Evolutionary conservation across 2,888 invertebrate genomes (phyloP).

Genomic region (Stenurella melanura): DNA sequence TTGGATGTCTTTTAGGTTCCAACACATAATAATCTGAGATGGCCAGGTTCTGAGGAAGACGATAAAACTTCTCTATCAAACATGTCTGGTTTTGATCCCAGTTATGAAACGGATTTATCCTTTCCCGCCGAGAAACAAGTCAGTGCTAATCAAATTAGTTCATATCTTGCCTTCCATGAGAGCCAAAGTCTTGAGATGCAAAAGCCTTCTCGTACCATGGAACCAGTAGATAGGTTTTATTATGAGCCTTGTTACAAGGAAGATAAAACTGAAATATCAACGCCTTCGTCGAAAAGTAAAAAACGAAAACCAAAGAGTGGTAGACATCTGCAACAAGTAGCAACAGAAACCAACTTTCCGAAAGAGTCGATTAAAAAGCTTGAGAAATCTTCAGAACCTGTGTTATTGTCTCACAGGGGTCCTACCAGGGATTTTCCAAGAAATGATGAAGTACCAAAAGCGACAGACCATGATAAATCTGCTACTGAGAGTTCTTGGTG

Average conservation of each 20-base stretch:
- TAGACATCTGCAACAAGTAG: neutral
- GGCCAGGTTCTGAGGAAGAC: neutral
- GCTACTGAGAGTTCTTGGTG: slow-evolving; percentile 58
- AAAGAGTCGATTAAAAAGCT: neutral
- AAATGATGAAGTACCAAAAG: neutral
- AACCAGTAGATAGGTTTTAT: slow-evolving; percentile 24
- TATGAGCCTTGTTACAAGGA: slow-evolving; percentile 17
- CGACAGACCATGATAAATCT: neutral
- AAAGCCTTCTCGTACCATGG: neutral
- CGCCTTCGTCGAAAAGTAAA: neutral
- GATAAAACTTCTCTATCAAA: neutral
- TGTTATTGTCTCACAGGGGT: neutral
- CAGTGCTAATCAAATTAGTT: neutral
- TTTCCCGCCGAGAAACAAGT: neutral
- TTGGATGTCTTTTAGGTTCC: neutral
- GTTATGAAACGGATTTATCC: neutral
- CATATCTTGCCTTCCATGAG: neutral
- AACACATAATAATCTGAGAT: neutral
- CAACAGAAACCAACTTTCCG: neutral
- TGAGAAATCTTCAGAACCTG: neutral
- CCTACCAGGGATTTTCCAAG: neutral
- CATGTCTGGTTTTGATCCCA: neutral
- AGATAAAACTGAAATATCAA: slow-evolving; percentile 10
- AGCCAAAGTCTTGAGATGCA: neutral
- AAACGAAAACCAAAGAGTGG: slow-evolving; percentile 23